phyloP scores from a whole-genome alignment of 2,888 invertebrate genomes.

The Sesamia inferens region DNA sequence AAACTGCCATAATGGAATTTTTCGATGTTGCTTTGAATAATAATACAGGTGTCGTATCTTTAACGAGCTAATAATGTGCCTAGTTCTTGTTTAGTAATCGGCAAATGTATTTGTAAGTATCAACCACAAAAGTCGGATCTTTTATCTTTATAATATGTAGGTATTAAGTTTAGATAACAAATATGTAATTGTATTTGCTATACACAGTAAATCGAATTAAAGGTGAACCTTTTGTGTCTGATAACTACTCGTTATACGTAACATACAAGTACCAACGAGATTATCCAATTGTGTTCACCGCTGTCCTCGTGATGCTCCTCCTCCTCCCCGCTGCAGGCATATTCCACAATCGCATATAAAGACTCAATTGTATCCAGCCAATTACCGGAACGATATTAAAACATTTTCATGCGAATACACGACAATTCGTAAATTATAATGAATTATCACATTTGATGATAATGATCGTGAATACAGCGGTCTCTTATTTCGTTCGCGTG shows the following conservation, averaged over 20 bases:
- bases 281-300: conserved; percentile 49
- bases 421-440: conserved; percentile 30
- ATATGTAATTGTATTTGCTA: conserved; percentile 6
- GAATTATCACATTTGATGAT: conserved; percentile 42
- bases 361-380: conserved; percentile 50
- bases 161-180: background rate
- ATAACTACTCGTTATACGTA: conserved; percentile 5
- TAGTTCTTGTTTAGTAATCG: background rate
- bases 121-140: background rate
- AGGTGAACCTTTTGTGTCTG: conserved; percentile 25
- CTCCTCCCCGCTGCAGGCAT: conserved; percentile 39
- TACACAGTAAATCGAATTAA: conserved; percentile 25
- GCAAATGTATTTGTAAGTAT: background rate
- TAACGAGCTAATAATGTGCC: conserved; percentile 43
- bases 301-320: conserved; percentile 38
- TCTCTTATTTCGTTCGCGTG: conserved; percentile 45
- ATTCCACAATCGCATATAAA: conserved; percentile 44
- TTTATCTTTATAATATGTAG: too few species aligned
- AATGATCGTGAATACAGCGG: conserved; percentile 17
- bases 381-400: conserved; percentile 46
- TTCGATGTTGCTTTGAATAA: conserved; percentile 12
- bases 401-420: conserved; percentile 36
- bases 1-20: conserved; percentile 34
- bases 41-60: conserved; percentile 20
- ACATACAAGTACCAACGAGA: conserved; percentile 24